phyloP scores from a whole-genome alignment of 2,113 vertebrate genomes.

The Brachirus orientalis region DNA sequence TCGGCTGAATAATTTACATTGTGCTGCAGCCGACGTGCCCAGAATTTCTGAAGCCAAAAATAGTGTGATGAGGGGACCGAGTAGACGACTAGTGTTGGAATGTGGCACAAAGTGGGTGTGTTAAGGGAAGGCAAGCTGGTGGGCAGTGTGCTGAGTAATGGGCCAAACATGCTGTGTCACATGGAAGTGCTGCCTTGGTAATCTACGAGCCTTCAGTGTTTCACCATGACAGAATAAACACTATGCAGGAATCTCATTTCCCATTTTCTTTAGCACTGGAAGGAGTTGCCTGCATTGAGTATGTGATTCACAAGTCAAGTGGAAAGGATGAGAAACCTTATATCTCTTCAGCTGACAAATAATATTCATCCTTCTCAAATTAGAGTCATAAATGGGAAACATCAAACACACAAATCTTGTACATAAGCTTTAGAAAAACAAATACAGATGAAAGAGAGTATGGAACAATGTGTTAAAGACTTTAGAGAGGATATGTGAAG shows the following conservation, averaged over 20 bases:
- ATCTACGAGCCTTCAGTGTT: constrained; percentile 44
- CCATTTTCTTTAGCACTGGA: constrained; percentile 7
- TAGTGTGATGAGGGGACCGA: constrained; percentile 49
- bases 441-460: constrained; percentile 13
- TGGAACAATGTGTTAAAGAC: neutral
- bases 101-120: constrained; percentile 64
- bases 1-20: constrained; percentile 87
- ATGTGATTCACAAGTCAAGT: constrained; percentile 61
- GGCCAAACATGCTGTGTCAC: constrained; percentile 72
- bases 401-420: constrained; percentile 35
- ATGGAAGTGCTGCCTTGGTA: constrained; percentile 44
- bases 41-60: constrained; percentile 80
- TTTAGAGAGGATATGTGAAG: constrained; percentile 7
- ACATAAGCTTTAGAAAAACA: constrained; percentile 14
- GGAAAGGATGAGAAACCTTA: constrained; percentile 16
- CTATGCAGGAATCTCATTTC: constrained; percentile 32
- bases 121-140: constrained; percentile 15
- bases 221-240: constrained; percentile 61
- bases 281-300: constrained; percentile 16
- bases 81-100: constrained; percentile 50
- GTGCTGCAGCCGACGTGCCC: constrained; percentile 82
- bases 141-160: constrained; percentile 61
- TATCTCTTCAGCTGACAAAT: constrained; percentile 28
- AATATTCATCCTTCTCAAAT: constrained; percentile 21
- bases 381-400: constrained; percentile 21